Evolutionary conservation across 1,140 invertebrate species (phyloP).

Genomic region (Pararge aegeria): DNA sequence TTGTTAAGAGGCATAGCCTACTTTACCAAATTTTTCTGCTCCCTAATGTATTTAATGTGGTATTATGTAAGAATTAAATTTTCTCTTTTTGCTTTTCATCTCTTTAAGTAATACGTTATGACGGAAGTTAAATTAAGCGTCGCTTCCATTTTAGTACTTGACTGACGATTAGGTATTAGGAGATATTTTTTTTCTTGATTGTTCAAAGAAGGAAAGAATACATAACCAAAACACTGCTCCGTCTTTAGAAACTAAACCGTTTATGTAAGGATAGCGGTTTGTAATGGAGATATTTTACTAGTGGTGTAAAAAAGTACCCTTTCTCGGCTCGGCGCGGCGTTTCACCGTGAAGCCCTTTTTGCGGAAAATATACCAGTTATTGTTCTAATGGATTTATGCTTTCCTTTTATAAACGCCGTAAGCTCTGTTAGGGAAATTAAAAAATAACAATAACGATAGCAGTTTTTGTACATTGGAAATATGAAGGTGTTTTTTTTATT

Average conservation of each 20-base stretch:
- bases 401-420: slow-evolving; percentile 3
- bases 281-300: too few species aligned
- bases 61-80: neutral
- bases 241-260: too few species aligned
- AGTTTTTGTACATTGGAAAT: neutral
- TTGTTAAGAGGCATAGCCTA: neutral
- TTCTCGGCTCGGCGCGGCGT: neutral
- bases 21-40: neutral
- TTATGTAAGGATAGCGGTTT: too few species aligned
- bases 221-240: too few species aligned
- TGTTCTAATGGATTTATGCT: slow-evolving; percentile 1
- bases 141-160: neutral
- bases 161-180: too few species aligned
- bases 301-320: neutral
- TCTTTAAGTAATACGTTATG: neutral
- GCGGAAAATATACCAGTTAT: slow-evolving; percentile 1
- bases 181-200: too few species aligned
- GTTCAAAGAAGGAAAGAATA: too few species aligned
- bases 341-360: neutral
- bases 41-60: neutral
- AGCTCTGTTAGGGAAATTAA: slow-evolving; percentile 5
- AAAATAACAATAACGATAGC: slow-evolving; percentile 1
- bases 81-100: neutral
- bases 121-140: neutral
- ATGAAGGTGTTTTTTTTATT: neutral